Percentiles rank a stretch among this genome's conserved stretches.
Conservation (phyloP, 2,797 vertebrate genomes). For the Selene dorsalis region DNA sequence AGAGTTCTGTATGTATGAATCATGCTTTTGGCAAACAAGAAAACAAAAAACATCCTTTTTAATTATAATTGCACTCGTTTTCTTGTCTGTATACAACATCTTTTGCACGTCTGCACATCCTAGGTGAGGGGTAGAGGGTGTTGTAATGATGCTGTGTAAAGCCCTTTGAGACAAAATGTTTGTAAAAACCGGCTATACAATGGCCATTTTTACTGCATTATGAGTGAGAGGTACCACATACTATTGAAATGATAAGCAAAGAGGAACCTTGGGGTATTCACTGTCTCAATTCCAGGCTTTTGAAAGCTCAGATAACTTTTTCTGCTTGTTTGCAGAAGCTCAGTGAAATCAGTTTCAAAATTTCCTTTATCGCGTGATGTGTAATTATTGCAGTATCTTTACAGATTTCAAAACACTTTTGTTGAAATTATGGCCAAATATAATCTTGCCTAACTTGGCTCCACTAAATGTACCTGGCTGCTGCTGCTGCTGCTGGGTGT, state of each 20-base stretch:
- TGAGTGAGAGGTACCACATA: neutral
- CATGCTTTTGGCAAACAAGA: no score
- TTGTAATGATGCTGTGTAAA: no score
- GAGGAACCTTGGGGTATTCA: conserved; percentile 50
- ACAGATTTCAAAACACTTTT: conserved; percentile 43
- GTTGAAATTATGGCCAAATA: conserved; percentile 13
- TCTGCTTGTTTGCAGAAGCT: conserved; percentile 68
- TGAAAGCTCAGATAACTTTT: conserved; percentile 32
- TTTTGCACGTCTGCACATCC: no score
- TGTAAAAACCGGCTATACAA: no score
- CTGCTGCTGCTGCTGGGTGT: neutral
- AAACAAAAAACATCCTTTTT: no score
- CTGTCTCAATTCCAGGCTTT: conserved; percentile 26
- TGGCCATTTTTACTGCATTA: neutral
- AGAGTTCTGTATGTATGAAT: neutral
- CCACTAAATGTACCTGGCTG: neutral
- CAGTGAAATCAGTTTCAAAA: conserved; percentile 71
- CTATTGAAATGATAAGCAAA: conserved; percentile 27
- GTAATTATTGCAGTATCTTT: conserved; percentile 48
- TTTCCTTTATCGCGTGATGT: conserved; percentile 46
- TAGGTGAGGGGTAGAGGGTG: no score
- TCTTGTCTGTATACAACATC: no score
- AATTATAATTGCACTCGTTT: no score
- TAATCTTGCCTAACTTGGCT: neutral
- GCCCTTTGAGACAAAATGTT: no score